Base-by-base conservation (phyloP, 2,888 invertebrate genomes). In the Caenorhabditis japonica region DNA sequence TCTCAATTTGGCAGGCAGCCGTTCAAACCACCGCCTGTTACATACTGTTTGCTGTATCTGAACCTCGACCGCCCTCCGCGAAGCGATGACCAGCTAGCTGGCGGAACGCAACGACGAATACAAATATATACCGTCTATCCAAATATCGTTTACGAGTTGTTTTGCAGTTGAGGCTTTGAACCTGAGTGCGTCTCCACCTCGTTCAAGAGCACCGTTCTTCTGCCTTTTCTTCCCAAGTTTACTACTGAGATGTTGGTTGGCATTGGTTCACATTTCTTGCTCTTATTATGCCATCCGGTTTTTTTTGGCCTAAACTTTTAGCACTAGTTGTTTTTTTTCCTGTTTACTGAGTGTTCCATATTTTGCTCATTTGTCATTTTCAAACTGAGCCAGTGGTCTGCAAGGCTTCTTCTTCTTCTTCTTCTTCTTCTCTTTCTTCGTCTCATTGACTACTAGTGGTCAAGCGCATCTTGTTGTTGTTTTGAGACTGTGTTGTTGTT, bases 11-110 rank as follows among this genome's bases (percentile, higher is more conserved):
- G 53, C 59, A 69, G 55, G 56, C 60, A 60, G 70, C 55, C 60
- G 71, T 71, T 59, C 69, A 69, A 66, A 59, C 74, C 77, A 75
- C 77, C 64, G 73, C 75, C 77, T 75, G 77, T 75, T 77, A 77
- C 77, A 77, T 75, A 72, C 74, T 77, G 61, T 77, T 77, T 77
- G 75, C 75, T 64, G 66, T 70, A 72, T 76, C 66, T 70, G 64
- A 64, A 64, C 64, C 71, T 53, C 71, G 70, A 60, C 59, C 69
- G 59, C 38, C n/a, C n/a, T n/a, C 34, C 33, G 15, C 66, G 56
- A 64, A 64, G 55, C 55, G 59, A 56, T 58, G 53, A 64, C 72
- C 72, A 72, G 64, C 72, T 72, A 72, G 72, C 72, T 72, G 72
- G 72, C 70, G 70, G 70, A 70, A 70, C 70, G 61, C 60, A 55